phyloP scores from a whole-genome alignment of 2,888 invertebrate species.

The Heliconius sara region DNA sequence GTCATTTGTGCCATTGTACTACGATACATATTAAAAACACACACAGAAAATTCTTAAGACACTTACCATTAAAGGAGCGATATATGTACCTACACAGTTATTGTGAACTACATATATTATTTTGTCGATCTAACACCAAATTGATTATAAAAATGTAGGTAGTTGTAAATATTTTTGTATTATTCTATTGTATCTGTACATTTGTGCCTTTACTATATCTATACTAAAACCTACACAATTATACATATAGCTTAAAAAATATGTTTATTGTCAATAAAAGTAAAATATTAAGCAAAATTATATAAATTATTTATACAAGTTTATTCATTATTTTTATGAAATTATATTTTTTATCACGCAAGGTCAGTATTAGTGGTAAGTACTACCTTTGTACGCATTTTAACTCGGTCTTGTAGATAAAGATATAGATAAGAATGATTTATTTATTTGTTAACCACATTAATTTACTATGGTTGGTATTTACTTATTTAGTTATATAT shows the following conservation, averaged over 20 bases:
- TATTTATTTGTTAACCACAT: conserved; percentile 35
- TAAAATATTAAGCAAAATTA: neutral
- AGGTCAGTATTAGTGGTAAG: conserved; percentile 29
- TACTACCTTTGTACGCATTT: conserved; percentile 19
- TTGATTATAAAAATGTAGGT: neutral
- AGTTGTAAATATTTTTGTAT: neutral
- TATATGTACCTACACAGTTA: too few species aligned
- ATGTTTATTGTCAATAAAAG: neutral
- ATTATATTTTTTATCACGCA: conserved; percentile 28
- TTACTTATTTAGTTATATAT: neutral
- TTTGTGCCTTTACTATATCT: neutral
- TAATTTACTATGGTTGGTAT: neutral
- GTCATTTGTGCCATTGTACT: too few species aligned
- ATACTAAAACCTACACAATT: neutral
- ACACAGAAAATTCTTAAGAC: too few species aligned
- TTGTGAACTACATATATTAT: neutral
- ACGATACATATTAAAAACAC: too few species aligned
- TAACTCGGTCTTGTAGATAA: conserved; percentile 45
- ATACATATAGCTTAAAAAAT: neutral
- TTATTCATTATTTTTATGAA: conserved; percentile 13
- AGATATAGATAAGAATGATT: conserved; percentile 46
- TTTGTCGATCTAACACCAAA: neutral
- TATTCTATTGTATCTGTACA: neutral
- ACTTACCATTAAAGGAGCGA: too few species aligned
- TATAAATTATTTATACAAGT: conserved; percentile 18